Evolutionary conservation across 1,140 invertebrate genomes (phyloP), one percentile per base, ranked within the genome.

Genomic region (Solenopsis fugax): DNA sequence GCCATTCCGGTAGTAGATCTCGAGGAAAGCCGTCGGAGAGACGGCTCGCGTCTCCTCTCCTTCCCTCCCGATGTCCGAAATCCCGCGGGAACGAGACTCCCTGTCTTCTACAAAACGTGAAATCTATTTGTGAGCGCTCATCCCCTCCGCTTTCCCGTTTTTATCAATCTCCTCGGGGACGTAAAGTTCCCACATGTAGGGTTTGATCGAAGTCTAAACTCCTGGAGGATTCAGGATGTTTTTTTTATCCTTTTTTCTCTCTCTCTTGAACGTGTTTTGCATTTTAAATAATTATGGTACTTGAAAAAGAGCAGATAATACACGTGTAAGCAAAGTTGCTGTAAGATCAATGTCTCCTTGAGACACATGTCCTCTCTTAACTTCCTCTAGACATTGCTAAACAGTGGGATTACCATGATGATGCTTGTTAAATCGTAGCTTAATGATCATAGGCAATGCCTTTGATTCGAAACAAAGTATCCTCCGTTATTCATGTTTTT

Each of bases 1-100:
- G 60, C 84, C 24, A 84, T 56, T 80, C 65, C 86, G 73, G 72
- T 75, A 62, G 67, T 87, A 81, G 52, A 85, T 87, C 58, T 69
- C 65, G 56, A 72, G 65, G 54, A 58, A 71, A 60, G 71, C 84
- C 85, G 69, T 85, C 87, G 67, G 87, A 84, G 60, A 82, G 24
- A 75, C 54, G 77, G 41, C 62, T 69, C 50, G 75, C 64, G 73
- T 77, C 18, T 10, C 48, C 10, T 12, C 9, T 18, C 9, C 9
- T 12, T 5, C 50, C 29, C 21, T 34, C 9, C 7, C 12, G 16
- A 0, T 13, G 0, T 13, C 16, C 18, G 5, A 34, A 16, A 50
- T 71, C 80, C 24, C 45, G 10, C 52, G 21, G 41, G 16, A 75
- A 50, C 29, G 12, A 13, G 10, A 34, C 12, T 56, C 6, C 13